phyloP scores from a whole-genome alignment of 2,113 vertebrate genomes.

The Gasterosteus aculeatus region DNA sequence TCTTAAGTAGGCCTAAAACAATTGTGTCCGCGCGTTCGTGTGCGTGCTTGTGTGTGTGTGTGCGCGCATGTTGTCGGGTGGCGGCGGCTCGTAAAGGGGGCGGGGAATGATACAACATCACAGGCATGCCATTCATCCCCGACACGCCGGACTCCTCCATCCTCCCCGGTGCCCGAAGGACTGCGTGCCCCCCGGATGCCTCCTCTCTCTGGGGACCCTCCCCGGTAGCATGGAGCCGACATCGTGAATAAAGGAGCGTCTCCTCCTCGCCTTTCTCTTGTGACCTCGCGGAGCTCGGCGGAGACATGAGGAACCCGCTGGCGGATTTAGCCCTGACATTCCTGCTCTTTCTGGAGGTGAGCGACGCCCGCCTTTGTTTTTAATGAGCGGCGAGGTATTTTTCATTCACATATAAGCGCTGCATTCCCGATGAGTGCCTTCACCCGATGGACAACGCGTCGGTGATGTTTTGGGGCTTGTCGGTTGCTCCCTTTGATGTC shows the following conservation, averaged over 20 bases:
- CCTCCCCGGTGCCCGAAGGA: background rate
- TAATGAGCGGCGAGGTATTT: background rate
- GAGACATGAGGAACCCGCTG: constrained; percentile 67
- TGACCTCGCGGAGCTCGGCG: constrained; percentile 40
- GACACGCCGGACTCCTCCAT: background rate
- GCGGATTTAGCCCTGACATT: constrained; percentile 57
- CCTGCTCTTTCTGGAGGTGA: constrained; percentile 76
- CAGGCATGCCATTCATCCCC: constrained; percentile 25
- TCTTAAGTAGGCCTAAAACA: background rate
- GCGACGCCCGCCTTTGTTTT: background rate
- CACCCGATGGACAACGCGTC: too few relatives aligned
- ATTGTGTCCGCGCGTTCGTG: background rate
- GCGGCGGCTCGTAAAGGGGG: constrained; percentile 13
- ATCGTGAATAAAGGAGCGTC: constrained; percentile 30
- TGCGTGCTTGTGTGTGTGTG: background rate
- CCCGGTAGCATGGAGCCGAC: constrained; percentile 41
- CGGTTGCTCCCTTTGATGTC: constrained; percentile 5
- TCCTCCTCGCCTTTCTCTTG: constrained; percentile 19
- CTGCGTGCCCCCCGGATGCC: constrained; percentile 2
- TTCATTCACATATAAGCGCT: background rate
- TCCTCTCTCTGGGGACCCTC: background rate
- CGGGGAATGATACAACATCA: constrained; percentile 30
- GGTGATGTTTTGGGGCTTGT: background rate
- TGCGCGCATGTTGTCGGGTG: background rate
- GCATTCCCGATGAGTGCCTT: background rate